phyloP scores from a whole-genome alignment of 2,113 vertebrate species.

The Grammomys surdaster region DNA sequence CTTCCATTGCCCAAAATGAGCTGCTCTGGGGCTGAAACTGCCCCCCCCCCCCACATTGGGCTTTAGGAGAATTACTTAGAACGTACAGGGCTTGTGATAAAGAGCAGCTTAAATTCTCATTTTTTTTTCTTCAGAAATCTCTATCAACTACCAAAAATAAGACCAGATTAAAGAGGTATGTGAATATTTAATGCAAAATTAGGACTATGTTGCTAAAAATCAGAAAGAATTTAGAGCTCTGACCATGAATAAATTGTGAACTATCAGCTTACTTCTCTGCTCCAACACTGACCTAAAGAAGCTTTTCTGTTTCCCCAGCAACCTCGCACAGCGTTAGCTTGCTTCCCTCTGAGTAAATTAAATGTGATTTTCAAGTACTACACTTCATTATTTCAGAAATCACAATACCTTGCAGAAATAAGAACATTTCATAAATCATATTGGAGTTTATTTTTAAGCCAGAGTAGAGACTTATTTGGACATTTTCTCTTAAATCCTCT shows the following conservation, averaged over 20 bases:
- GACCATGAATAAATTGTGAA: constrained; percentile 83
- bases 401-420: constrained; percentile 87
- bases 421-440: constrained; percentile 86
- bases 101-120: constrained; percentile 77
- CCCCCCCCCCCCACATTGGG: neutral
- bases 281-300: constrained; percentile 86
- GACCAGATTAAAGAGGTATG: constrained; percentile 62
- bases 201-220: constrained; percentile 83
- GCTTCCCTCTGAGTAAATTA: constrained; percentile 89
- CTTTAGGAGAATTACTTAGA: constrained; percentile 79
- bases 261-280: constrained; percentile 84
- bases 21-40: constrained; percentile 76
- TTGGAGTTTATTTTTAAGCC: constrained; percentile 86
- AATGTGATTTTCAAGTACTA: constrained; percentile 90
- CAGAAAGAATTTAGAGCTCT: constrained; percentile 80
- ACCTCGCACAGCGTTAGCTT: constrained; percentile 86
- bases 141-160: constrained; percentile 82
- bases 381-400: constrained; percentile 89
- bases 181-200: constrained; percentile 81
- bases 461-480: constrained; percentile 83
- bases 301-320: constrained; percentile 90
- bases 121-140: constrained; percentile 73
- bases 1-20: constrained; percentile 72
- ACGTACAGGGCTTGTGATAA: constrained; percentile 79
- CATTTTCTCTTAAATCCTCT: constrained; percentile 80